Evolutionary conservation across 2,113 vertebrate species (phyloP).

Genomic region (Pterophyllum scalare): DNA sequence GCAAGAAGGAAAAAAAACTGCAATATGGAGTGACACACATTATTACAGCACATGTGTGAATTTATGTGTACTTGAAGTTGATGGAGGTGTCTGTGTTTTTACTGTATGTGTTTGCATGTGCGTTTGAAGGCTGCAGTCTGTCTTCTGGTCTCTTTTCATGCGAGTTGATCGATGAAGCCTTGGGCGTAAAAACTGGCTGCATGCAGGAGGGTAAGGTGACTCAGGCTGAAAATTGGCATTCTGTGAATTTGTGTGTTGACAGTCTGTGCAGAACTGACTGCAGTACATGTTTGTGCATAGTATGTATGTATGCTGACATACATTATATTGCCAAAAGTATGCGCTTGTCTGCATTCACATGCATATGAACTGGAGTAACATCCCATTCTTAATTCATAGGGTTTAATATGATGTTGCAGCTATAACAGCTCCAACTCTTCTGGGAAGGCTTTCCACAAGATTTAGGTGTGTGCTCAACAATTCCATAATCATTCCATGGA

Average conservation of each 20-base stretch:
- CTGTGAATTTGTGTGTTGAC: constrained; percentile 4
- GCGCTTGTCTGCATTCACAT: too few relatives aligned
- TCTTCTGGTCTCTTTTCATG: neutral
- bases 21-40: constrained; percentile 26
- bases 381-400: too few relatives aligned
- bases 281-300: neutral
- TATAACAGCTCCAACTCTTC: too few relatives aligned
- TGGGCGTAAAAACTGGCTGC: constrained; percentile 3
- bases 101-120: neutral
- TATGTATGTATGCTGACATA: neutral
- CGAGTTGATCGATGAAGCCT: constrained; percentile 14
- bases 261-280: neutral
- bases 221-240: constrained; percentile 1
- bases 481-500: too few relatives aligned
- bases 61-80: neutral
- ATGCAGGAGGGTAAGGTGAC: constrained; percentile 14
- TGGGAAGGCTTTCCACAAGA: too few relatives aligned
- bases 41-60: constrained; percentile 15
- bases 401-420: too few relatives aligned
- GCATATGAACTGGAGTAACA: too few relatives aligned
- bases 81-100: neutral
- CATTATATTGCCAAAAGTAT: too few relatives aligned
- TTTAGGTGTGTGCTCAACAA: too few relatives aligned
- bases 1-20: fast-evolving
- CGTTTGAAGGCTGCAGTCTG: neutral